Conservation (phyloP, 1,140 invertebrate genomes). For the Zeugodacus cucurbitae region DNA sequence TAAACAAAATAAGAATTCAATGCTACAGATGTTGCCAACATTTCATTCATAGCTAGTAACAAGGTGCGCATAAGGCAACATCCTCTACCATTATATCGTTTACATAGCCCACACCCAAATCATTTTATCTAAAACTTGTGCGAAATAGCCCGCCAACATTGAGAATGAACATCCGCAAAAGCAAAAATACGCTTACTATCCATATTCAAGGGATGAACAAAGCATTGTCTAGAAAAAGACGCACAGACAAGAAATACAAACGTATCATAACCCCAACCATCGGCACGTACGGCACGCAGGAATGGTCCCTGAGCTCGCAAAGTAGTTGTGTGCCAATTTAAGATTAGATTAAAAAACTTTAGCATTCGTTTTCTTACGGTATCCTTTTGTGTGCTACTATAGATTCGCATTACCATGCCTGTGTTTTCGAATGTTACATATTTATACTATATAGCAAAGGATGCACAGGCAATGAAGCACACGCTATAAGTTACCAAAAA, state of each 20-base stretch:
- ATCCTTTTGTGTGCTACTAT: neutral
- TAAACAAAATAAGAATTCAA: neutral
- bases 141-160: neutral
- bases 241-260: neutral
- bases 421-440: neutral
- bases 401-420: neutral
- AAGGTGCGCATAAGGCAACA: neutral
- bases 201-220: neutral
- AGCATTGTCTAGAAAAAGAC: neutral
- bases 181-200: neutral
- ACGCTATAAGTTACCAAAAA: neutral
- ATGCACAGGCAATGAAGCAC: neutral
- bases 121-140: neutral
- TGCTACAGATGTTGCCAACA: neutral
- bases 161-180: neutral
- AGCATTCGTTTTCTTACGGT: neutral
- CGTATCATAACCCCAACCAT: neutral
- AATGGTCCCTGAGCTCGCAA: neutral
- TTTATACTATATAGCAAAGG: neutral
- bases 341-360: constrained; percentile 19
- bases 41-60: neutral
- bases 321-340: neutral
- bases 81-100: neutral
- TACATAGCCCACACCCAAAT: neutral
- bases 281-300: constrained; percentile 1